Conservation (phyloP, 2,888 invertebrate species). For the Troides helena region DNA sequence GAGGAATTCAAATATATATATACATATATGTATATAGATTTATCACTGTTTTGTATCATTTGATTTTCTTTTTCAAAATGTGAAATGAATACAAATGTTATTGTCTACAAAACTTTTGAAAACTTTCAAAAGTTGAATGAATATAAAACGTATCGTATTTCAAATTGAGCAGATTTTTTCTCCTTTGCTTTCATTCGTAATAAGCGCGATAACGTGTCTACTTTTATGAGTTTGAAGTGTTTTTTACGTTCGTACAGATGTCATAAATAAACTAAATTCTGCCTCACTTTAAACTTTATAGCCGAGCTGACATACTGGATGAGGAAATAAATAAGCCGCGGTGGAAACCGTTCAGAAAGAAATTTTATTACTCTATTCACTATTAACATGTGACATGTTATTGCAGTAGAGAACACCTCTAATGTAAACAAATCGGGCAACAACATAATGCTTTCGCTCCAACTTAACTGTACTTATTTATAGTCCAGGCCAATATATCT, state of each 20-base stretch:
- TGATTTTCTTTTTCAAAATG: too few species aligned
- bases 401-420: constrained; percentile 20
- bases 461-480: constrained; percentile 26
- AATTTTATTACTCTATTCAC: constrained; percentile 25
- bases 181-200: constrained; percentile 10
- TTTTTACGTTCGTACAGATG: constrained; percentile 19
- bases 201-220: constrained; percentile 17
- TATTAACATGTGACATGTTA: constrained; percentile 26
- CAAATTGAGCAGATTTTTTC: constrained; percentile 19
- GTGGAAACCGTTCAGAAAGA: constrained; percentile 19
- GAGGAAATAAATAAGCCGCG: constrained; percentile 18
- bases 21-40: too few species aligned
- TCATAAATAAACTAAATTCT: constrained; percentile 24
- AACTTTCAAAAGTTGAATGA: background rate
- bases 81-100: background rate
- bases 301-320: constrained; percentile 21
- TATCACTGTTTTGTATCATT: too few species aligned
- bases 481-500: constrained; percentile 15
- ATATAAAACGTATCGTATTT: constrained; percentile 3
- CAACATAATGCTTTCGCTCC: constrained; percentile 16
- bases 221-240: constrained; percentile 19
- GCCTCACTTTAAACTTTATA: constrained; percentile 26
- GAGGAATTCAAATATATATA: too few species aligned
- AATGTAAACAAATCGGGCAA: constrained; percentile 28
- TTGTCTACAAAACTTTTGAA: background rate